Conservation (phyloP, 2,888 invertebrate species). For the Phanerotoma sp. region DNA sequence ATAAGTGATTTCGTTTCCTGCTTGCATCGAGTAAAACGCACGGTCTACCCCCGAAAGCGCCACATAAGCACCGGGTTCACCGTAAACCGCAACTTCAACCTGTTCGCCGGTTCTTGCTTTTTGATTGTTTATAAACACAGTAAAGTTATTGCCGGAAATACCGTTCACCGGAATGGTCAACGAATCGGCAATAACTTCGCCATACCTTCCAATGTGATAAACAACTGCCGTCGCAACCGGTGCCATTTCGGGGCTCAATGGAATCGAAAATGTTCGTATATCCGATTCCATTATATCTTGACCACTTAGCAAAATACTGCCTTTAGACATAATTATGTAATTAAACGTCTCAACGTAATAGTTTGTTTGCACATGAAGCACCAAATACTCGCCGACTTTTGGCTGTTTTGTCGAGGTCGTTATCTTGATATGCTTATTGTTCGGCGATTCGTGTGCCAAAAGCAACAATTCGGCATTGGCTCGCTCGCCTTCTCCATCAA, state of each 20-base stretch:
- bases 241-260: constrained; percentile 86
- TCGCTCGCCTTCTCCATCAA: constrained; percentile 68
- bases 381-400: constrained; percentile 89
- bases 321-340: constrained; percentile 90
- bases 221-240: constrained; percentile 89
- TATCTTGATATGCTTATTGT: constrained; percentile 81
- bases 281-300: constrained; percentile 79
- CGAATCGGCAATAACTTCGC: constrained; percentile 87
- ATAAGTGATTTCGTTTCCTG: constrained; percentile 86
- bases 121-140: constrained; percentile 84
- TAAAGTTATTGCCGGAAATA: constrained; percentile 88
- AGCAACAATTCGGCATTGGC: constrained; percentile 71
- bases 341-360: constrained; percentile 87
- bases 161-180: constrained; percentile 97
- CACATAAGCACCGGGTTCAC: constrained; percentile 93
- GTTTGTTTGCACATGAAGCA: constrained; percentile 91
- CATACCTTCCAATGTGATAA: constrained; percentile 81
- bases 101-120: constrained; percentile 92
- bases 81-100: constrained; percentile 90
- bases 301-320: constrained; percentile 81
- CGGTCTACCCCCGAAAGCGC: constrained; percentile 88
- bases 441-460: constrained; percentile 78
- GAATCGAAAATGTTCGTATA: constrained; percentile 79
- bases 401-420: constrained; percentile 81
- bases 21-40: constrained; percentile 90